A percentile compares a stretch with the other conserved stretches of the same genome.
phyloP scores from a whole-genome alignment of 2,113 vertebrate genomes.

The Xiphias gladius region DNA sequence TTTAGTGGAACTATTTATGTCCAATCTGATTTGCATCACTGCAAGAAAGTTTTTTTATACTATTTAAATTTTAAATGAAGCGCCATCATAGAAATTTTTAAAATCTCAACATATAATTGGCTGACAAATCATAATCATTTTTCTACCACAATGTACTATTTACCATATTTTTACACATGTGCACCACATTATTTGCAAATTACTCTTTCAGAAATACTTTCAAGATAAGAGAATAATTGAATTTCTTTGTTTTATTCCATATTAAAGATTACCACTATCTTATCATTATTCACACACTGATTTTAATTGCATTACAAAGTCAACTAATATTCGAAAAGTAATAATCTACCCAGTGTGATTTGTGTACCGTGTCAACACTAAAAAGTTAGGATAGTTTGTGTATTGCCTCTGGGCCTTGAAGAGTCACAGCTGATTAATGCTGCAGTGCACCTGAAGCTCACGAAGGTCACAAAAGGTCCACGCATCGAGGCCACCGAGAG shows the following conservation, averaged over 20 bases:
- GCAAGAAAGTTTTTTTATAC: neutral
- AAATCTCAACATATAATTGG: neutral
- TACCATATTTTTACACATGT: neutral
- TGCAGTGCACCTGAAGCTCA: constrained; percentile 22
- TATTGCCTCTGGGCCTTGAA: constrained; percentile 33
- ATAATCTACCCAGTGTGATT: neutral
- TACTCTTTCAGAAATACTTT: neutral
- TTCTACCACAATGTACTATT: neutral
- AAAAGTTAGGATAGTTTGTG: constrained; percentile 1
- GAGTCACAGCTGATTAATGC: constrained; percentile 3
- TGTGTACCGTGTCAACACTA: neutral
- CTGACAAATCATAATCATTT: neutral
- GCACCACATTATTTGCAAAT: neutral
- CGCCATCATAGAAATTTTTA: neutral
- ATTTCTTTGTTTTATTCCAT: neutral
- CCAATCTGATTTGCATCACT: neutral
- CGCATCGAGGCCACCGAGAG: constrained; percentile 27
- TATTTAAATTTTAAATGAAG: neutral
- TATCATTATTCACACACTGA: neutral
- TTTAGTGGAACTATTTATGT: neutral
- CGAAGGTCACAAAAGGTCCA: constrained; percentile 53
- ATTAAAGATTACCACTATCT: neutral
- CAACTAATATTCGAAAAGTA: neutral
- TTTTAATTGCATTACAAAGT: neutral
- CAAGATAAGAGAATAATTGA: neutral